These are phyloP conservation scores for Pipistrellus nathusii DNA, from an alignment of 2,797 vertebrate species.

Conservation along the genomic window DNA sequence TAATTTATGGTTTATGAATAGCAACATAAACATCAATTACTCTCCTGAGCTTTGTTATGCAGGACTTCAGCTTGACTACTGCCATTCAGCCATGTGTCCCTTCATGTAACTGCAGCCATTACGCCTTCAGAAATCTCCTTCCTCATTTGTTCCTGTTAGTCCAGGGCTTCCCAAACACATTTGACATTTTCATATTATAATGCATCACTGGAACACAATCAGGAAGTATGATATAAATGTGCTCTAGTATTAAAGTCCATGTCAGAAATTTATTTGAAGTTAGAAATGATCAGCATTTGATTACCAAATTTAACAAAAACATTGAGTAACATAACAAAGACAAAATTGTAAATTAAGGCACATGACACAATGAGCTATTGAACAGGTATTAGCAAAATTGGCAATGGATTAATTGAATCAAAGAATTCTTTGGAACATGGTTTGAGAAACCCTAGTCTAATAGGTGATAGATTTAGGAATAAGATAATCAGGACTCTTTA, in stretches of 20 bases:
- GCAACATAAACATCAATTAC: neutral
- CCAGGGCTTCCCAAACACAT: neutral
- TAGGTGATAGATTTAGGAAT: neutral
- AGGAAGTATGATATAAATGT: neutral
- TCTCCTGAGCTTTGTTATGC: neutral
- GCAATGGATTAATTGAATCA: neutral
- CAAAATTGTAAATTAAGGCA: neutral
- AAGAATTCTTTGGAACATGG: neutral
- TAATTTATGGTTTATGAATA: neutral
- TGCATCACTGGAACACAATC: neutral
- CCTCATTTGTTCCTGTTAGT: neutral
- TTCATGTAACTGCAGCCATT: neutral
- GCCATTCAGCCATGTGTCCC: neutral
- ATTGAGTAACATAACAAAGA: conserved; percentile 2
- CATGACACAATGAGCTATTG: neutral
- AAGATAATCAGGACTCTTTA: neutral
- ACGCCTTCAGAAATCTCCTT: neutral
- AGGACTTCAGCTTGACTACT: neutral
- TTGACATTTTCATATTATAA: conserved; percentile 8
- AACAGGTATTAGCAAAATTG: neutral
- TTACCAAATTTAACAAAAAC: neutral
- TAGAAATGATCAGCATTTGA: neutral
- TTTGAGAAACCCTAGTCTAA: neutral
- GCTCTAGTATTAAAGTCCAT: neutral
- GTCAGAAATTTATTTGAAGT: neutral